Evolutionary conservation across 2,888 invertebrate species (phyloP).

Genomic region (Lissocephala sabroskyi): DNA sequence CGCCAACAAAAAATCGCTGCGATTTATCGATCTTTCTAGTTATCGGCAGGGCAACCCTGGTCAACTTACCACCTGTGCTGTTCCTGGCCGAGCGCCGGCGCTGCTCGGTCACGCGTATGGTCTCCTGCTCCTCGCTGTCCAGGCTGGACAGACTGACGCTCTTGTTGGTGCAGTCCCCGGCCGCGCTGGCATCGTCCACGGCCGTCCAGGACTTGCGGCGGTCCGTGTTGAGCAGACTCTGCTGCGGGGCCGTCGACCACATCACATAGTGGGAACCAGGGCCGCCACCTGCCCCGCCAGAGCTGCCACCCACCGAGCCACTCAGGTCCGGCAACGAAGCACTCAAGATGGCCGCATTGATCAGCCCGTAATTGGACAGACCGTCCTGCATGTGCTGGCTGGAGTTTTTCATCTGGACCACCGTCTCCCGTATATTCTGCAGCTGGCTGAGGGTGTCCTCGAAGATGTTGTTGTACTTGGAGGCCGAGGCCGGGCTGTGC

Average conservation of each 20-base stretch:
- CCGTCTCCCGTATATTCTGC: constrained; percentile 72
- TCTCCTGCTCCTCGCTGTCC: constrained; percentile 89
- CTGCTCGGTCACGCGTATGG: constrained; percentile 74
- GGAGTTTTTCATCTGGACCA: constrained; percentile 73
- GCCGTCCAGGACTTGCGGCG: constrained; percentile 90
- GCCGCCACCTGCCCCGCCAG: constrained; percentile 25
- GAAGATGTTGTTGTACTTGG: constrained; percentile 79
- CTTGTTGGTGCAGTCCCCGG: constrained; percentile 75
- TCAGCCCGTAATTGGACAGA: constrained; percentile 57
- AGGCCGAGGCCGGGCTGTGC: constrained; percentile 87
- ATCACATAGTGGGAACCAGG: constrained; percentile 42
- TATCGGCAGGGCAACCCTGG: no score
- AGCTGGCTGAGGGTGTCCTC: constrained; percentile 72
- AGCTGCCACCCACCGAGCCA: constrained; percentile 43
- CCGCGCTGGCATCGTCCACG: constrained; percentile 79
- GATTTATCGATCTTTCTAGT: no score
- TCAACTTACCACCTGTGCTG: constrained; percentile 72
- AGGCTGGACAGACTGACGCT: constrained; percentile 83
- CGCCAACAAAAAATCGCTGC: constrained; percentile 23
- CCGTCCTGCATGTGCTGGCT: constrained; percentile 66
- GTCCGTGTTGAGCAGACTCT: constrained; percentile 69
- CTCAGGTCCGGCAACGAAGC: constrained; percentile 71
- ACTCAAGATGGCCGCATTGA: constrained; percentile 57
- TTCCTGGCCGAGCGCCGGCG: constrained; percentile 73
- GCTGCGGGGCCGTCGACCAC: constrained; percentile 69